Evolutionary conservation across 37 sponge, comb jelly and placozoan genomes (phyloP).

Genomic region (Amphimedon queenslandica): DNA sequence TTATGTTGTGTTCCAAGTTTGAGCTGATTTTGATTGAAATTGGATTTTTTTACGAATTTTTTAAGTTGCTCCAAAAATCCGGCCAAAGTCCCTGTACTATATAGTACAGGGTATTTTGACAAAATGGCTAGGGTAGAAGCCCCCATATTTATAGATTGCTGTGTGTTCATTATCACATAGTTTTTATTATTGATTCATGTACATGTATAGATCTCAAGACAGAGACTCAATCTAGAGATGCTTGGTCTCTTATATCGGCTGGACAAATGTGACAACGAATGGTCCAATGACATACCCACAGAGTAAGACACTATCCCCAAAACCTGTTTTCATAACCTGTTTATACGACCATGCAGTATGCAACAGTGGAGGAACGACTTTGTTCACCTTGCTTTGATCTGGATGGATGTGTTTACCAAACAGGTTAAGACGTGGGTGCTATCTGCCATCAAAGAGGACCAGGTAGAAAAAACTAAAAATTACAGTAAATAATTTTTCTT

Average conservation of each 20-base stretch:
- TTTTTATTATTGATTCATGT: neutral
- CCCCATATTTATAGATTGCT: neutral
- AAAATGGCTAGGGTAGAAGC: neutral
- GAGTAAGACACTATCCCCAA: slow-evolving; percentile 39
- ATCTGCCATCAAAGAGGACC: slow-evolving; percentile 29
- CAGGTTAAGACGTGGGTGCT: slow-evolving; percentile 55
- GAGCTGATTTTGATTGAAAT: too few relatives aligned
- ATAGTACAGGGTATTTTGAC: too few relatives aligned
- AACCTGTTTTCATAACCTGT: neutral
- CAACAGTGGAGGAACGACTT: slow-evolving; percentile 74
- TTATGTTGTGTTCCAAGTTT: neutral
- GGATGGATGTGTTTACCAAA: slow-evolving; percentile 73
- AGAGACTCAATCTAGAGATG: slow-evolving; percentile 51
- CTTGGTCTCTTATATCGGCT: slow-evolving; percentile 72
- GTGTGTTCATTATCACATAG: neutral
- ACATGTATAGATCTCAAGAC: slow-evolving; percentile 33
- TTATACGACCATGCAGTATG: slow-evolving; percentile 14
- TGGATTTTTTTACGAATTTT: too few relatives aligned
- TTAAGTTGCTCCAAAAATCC: neutral
- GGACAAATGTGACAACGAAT: slow-evolving; percentile 64
- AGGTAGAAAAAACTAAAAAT: slow-evolving; percentile 18
- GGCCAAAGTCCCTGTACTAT: too few relatives aligned
- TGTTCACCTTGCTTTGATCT: slow-evolving; percentile 41
- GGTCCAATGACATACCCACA: slow-evolving; percentile 51
- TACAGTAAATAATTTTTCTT: neutral